Base-by-base conservation (phyloP, 2,113 vertebrate genomes). In the Melozone crissalis region DNA sequence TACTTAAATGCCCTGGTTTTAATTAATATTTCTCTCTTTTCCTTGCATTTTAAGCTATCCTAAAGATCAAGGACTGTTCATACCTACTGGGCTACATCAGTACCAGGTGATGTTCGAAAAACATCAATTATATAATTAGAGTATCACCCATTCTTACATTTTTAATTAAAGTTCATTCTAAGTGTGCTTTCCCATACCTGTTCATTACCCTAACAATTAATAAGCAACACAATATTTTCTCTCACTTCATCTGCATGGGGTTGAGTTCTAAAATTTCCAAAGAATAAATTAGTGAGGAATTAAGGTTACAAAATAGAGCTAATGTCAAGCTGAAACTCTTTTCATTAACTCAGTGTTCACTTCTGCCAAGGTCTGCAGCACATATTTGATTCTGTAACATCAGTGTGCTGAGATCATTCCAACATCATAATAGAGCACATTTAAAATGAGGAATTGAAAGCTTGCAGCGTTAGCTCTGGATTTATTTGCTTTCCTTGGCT, bases 401-500 rank as follows among this genome's bases (percentile, higher is more conserved):
- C 82, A 66, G 11, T 23, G 87, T 62, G 85, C 78, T 94, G 87
- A 96, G 84, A 85, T 91, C 82, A 89, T 87, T 93, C 75, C 83
- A 74, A 15, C 89, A 90, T 72, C 68, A 87, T 84, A 90, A 96
- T 43, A 92, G 61, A 84, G 65, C 44, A 92, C 61, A 72, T 93
- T 90, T 84, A 37, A 95, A 97, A 86, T 30, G 73, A 92, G 44
- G 73, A 84, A 65, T 73, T 84, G 90, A 94, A 91, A 95, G 55
- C 69, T 52, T 66, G 31, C 61, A 93, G 79, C 11, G n/a, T 78
- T 87, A 92, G 41, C 85, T 46, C 28, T 61, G 49, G 80, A 68
- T 90, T 89, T 93, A 81, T 96, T 96, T 96, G 93, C 83, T 93
- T 96, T 95, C 81, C 90, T 95, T 94, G 85, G 88, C 93, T 84